phyloP scores from a whole-genome alignment of 2,888 invertebrate genomes.

The Hemaris fuciformis region DNA sequence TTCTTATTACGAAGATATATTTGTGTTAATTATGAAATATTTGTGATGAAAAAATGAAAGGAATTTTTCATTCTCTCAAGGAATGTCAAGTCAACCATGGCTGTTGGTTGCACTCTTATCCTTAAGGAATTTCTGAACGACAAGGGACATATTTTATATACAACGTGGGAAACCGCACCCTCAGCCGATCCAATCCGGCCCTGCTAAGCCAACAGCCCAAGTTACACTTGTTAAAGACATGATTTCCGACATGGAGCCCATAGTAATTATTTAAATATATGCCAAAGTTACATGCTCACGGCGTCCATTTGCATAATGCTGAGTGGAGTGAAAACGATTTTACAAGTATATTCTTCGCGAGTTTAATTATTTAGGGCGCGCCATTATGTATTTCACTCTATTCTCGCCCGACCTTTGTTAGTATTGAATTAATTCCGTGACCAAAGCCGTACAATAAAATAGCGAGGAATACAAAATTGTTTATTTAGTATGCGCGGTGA shows the following conservation, averaged over 20 bases:
- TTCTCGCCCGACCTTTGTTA: neutral
- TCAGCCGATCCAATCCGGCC: neutral
- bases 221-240: slow-evolving; percentile 29
- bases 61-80: no score
- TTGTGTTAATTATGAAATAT: no score
- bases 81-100: no score
- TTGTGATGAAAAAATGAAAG: no score
- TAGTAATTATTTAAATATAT: slow-evolving; percentile 37
- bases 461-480: neutral
- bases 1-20: no score
- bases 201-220: slow-evolving; percentile 31
- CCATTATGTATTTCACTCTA: neutral
- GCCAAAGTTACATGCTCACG: slow-evolving; percentile 30
- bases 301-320: slow-evolving; percentile 38
- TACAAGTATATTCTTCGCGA: slow-evolving; percentile 27
- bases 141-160: neutral
- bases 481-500: neutral
- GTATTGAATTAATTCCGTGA: neutral
- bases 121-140: no score
- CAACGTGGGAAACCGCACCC: neutral
- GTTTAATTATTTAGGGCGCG: slow-evolving; percentile 32
- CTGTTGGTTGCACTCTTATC: no score
- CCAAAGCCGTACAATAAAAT: neutral
- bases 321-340: slow-evolving; percentile 33
- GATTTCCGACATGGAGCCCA: slow-evolving; percentile 34